Evolutionary conservation across 2,797 vertebrate species (phyloP), one percentile per base, ranked within the genome.

Genomic region (Salmo trutta): DNA sequence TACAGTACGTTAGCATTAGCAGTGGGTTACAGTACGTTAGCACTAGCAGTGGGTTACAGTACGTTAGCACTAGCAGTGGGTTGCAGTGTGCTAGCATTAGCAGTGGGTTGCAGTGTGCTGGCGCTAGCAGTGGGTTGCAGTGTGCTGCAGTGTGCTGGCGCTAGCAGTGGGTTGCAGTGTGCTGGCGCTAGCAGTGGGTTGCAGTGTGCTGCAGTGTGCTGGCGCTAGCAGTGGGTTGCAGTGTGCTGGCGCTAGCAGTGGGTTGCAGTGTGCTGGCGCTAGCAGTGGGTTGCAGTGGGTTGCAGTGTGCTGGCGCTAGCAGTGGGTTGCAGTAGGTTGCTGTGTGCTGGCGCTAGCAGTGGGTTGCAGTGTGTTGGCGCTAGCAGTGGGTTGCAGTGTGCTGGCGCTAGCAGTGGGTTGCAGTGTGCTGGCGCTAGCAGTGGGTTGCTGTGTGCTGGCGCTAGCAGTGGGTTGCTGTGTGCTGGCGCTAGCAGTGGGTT

Each of bases 161-260:
- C 64, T 24, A 64, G 64, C 27, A 65, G 54, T 75, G 73, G 82
- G 84, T 82, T 81, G 79, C 80, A 75, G 83, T 72, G 69, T 64
- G 74, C 0, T 70, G 75, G 74, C 77, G 15, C 71, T 65, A 69
- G 74, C 74, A 66, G 75, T 68, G 75, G 74, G 67, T 31, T n/a
- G 31, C 31, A 33, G 31, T 1, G 31, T 0, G 90, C 81, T 87
- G 76, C 84, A 5, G 83, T 82, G 71, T 29, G 64, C 29, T 14
- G 3, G 59, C n/a, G 12, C 62, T 21, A 62, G 62, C 24, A 65
- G 54, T 76, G 73, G 83, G 84, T 81, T 81, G 79, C 80, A 75
- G 83, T 72, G 73, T 67, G 74, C 0, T 70, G 75, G 74, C 76
- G 15, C 71, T 67, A 70, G 74, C 74, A 66, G 75, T 68, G 75